Evolutionary conservation across 2,113 vertebrate species (phyloP), one percentile per base, ranked within the genome.

Genomic region (Stomatorhinus ivindoensis): DNA sequence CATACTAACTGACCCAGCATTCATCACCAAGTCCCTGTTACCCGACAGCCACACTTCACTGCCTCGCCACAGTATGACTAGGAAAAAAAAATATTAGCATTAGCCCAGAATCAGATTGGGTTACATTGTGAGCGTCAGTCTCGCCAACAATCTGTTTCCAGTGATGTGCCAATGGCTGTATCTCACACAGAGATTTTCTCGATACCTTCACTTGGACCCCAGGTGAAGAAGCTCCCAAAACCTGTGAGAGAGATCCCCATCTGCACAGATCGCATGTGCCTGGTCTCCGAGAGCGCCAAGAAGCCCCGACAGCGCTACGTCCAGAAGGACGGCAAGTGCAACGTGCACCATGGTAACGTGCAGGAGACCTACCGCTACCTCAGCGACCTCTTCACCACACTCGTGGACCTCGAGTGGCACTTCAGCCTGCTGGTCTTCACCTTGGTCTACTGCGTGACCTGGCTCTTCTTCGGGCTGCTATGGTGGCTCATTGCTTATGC

Each of bases 401-500:
- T 97, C 8, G 97, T 97, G 92, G 97, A 97, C 93, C 96, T 97
- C 90, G 94, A 95, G 92, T 97, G 97, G 97, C 96, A 96, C 90
- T 94, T 97, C 91, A 97, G 96, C 94, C 95, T 97, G 89, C 93
- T 97, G 73, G 95, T 97, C 90, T 97, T 97, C 93, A 96, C 96
- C 80, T 92, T 97, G 19, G 96, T 97, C 92, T 97, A 97, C n/a
- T 96, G 96, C 55, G 92, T 95, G 93, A 97, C 96, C 86, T 97
- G 97, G 97, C 94, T 97, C 46, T 96, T 97, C 92, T 97, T 97
- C n/a, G 97, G 97, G 91, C 92, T 97, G 93, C 95, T 97, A 93
- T 97, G 97, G 97, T 97, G 97, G 97, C 93, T 97, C 85, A 97
- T 97, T 13, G 97, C 97, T 87, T 97, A 97, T 89, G 92, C 92